Evolutionary conservation across 2,888 invertebrate species (phyloP), one percentile per base, ranked within the genome.

Genomic region (Morinoia aosen): DNA sequence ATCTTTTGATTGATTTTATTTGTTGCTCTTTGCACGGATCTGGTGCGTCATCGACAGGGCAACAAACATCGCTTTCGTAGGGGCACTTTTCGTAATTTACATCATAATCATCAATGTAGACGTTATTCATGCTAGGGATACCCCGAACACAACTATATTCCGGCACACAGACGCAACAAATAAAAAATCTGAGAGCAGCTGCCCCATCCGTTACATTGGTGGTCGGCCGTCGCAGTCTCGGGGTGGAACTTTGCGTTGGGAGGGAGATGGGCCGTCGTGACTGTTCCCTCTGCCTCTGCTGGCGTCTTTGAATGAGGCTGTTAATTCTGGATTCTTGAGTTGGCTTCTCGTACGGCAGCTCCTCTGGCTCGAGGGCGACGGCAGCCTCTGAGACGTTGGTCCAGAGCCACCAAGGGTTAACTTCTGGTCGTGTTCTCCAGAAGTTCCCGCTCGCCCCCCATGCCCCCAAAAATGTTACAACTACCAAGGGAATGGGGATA

Each of bases 91-190:
- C 95, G n/a, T 95, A 95, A 95, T 95, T 95, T 48, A 95, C 64
- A 61, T 95, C 95, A 95, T 64, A 95, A 64, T 99, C 98, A 95
- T 99, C 98, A 64, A 98, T 97, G 14, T 98, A 98, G 0, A 97
- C 97, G 0, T 98, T 98, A 97, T 98, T 98, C 0, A 98, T 98
- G 95, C 98, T 98, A 25, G 98, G 98, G 0, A 98, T 98, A 91
- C 98, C 98, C 58, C 97, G 97, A 88, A 98, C 97, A 97, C 99
- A 99, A 16, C 98, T 97, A 97, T 98, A 98, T 97, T 98, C 98
- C 0, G 98, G 98, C 0, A 99, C 98, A 97, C 99, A 99, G 95
- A 98, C 98, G 64, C 98, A 98, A 76, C 95, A 95, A 61, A 95
- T 64, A 64, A 25, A 95, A 95, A 61, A 95, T 95, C 95, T 95